Conservation (phyloP, 2,888 invertebrate species). For the Machimus rusticus region DNA sequence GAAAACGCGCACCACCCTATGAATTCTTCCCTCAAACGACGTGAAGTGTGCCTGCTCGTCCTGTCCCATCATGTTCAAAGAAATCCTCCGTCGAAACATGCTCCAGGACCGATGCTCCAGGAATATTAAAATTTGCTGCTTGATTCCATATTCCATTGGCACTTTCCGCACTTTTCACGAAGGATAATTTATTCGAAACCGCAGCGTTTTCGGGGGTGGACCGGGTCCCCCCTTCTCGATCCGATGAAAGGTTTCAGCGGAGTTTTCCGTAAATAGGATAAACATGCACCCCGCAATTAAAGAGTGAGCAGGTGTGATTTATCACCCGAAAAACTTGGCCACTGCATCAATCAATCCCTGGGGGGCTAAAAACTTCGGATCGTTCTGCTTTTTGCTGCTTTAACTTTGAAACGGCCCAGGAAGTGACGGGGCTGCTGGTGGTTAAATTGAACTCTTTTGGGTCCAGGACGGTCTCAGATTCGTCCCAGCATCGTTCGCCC, state of each 20-base stretch:
- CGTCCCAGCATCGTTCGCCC: not conserved
- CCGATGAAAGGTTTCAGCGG: not conserved
- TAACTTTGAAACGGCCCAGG: not conserved
- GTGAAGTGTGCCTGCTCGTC: not conserved
- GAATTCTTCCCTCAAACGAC: not conserved
- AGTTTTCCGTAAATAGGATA: not conserved
- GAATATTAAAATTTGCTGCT: constrained; percentile 7
- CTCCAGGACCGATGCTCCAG: not conserved
- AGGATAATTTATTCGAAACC: constrained; percentile 9
- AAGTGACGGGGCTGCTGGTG: not conserved
- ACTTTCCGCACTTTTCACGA: not conserved
- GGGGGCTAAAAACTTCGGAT: not conserved
- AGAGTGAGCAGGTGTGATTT: not conserved
- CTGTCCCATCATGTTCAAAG: not conserved
- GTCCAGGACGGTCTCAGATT: not conserved
- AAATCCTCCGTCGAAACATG: not conserved
- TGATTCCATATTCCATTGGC: constrained; percentile 17
- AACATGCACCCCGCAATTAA: not conserved
- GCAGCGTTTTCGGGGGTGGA: not conserved
- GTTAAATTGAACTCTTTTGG: not conserved
- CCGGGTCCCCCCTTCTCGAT: not conserved
- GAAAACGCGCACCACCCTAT: not conserved
- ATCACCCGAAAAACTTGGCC: not conserved
- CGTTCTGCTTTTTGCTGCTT: not conserved
- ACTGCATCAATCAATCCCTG: not conserved